Evolutionary conservation across 2,113 vertebrate genomes (phyloP).

Genomic region (Macrotus californicus): DNA sequence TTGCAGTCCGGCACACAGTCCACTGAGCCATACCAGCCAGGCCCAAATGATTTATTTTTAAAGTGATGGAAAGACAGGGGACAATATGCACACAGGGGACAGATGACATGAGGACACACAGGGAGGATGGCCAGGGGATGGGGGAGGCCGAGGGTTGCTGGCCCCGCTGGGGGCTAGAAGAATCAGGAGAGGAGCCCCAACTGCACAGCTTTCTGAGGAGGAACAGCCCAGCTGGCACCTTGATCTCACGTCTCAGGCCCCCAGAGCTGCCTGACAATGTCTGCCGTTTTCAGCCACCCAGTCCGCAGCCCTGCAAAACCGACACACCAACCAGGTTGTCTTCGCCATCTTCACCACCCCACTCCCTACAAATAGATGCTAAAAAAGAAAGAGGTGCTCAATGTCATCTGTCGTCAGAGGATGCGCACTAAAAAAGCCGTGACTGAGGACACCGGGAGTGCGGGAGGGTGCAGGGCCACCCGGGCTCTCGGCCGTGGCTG

Average conservation of each 20-base stretch:
- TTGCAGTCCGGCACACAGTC: too few species aligned
- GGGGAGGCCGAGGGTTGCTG: fast-evolving
- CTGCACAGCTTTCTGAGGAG: not conserved
- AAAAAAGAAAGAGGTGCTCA: not conserved
- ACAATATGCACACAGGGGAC: not conserved
- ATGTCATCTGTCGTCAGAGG: not conserved
- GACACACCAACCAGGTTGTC: not conserved
- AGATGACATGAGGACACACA: not conserved
- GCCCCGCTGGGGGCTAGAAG: not conserved
- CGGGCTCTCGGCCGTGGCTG: not conserved
- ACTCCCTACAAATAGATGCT: not conserved
- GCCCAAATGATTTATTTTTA: not conserved
- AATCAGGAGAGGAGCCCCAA: not conserved
- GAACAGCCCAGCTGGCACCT: too few species aligned
- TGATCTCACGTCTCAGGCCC: too few species aligned
- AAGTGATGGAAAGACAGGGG: not conserved
- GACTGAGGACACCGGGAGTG: not conserved
- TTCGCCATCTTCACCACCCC: not conserved
- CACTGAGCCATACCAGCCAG: too few species aligned
- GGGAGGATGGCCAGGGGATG: fast-evolving
- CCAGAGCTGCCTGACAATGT: too few species aligned
- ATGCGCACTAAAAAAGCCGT: not conserved
- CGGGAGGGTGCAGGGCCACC: not conserved
- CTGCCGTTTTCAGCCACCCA: not conserved
- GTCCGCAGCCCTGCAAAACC: not conserved